A percentile compares a stretch with the other conserved stretches of the same genome.
Conservation (phyloP, 2,113 vertebrate species). For the Pituophis catenifer region DNA sequence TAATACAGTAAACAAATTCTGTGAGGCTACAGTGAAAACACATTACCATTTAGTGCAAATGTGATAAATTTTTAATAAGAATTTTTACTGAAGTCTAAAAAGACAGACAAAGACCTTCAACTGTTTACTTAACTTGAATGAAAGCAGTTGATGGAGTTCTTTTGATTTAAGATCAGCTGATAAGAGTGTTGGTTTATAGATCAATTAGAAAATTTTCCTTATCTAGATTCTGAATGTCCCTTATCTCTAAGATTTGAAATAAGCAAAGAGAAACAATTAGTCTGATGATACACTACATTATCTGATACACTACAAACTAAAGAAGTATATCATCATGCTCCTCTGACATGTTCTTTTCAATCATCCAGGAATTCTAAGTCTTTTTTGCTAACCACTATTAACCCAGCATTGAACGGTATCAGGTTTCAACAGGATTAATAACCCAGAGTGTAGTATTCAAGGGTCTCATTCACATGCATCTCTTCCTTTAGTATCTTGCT, state of each 20-base stretch:
- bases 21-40: not conserved
- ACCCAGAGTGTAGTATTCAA: not conserved
- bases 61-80: not conserved
- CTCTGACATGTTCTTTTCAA: not conserved
- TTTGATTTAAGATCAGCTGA: not conserved
- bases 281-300: not conserved
- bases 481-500: not conserved
- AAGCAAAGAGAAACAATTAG: not conserved
- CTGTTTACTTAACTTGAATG: rapidly evolving
- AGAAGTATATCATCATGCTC: not conserved
- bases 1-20: not conserved
- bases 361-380: not conserved
- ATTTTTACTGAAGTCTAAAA: not conserved
- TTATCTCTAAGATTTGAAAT: not conserved
- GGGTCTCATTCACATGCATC: no score
- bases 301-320: not conserved
- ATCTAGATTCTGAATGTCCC: not conserved
- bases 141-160: not conserved
- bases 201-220: not conserved
- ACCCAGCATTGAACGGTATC: not conserved
- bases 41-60: not conserved
- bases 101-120: not conserved
- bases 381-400: not conserved
- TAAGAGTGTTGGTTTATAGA: not conserved
- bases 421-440: not conserved